A percentile compares a stretch with the other conserved stretches of the same genome.
Evolutionary conservation across 2,888 invertebrate species (phyloP).

Genomic region (Mythimna ferrago): DNA sequence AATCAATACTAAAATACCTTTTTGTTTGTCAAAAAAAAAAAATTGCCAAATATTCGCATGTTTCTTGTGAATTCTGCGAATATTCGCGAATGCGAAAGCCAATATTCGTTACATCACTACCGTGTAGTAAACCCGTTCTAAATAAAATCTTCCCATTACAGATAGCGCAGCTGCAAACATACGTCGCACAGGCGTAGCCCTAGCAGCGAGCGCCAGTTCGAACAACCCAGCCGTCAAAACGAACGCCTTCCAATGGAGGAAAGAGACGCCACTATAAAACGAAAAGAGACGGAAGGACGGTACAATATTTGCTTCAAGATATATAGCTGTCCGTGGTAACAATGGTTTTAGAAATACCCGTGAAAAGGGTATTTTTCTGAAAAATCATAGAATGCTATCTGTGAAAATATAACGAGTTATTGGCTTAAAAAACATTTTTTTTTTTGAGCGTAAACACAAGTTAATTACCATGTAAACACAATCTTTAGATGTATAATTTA

Average conservation of each 20-base stretch:
- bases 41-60: too few relatives aligned
- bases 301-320: constrained; percentile 2
- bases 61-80: too few relatives aligned
- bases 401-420: background rate
- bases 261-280: constrained; percentile 94
- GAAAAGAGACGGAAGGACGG: background rate
- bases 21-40: too few relatives aligned
- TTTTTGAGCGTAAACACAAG: background rate
- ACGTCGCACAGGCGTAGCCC: constrained; percentile 89
- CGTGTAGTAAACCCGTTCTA: background rate
- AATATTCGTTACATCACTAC: too few relatives aligned
- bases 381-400: background rate
- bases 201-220: constrained; percentile 90
- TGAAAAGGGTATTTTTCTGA: background rate
- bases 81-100: too few relatives aligned
- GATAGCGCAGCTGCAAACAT: constrained; percentile 92
- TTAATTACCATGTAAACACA: too few relatives aligned
- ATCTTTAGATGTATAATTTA: background rate
- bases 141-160: constrained; percentile 58
- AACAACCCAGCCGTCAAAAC: constrained; percentile 92
- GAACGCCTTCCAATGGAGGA: constrained; percentile 96
- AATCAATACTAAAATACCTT: too few relatives aligned
- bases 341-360: background rate
- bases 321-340: background rate
- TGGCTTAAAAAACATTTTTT: background rate